These are phyloP conservation scores for Eucidaris tribuloides DNA, from an alignment of 35 echinoderm and acorn worm species.

Conservation along the genomic window DNA sequence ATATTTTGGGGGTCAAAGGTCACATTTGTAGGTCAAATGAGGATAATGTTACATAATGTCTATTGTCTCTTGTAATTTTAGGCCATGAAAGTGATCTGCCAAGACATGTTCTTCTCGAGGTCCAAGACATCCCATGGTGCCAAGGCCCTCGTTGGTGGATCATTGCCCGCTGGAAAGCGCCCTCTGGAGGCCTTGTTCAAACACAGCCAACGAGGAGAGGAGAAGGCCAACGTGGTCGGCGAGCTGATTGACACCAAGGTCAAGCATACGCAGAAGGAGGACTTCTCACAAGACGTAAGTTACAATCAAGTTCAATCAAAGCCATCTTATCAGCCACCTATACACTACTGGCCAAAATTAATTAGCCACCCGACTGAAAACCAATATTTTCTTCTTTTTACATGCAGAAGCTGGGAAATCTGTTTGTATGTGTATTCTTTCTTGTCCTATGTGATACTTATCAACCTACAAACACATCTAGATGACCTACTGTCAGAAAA, in stretches of 20 bases:
- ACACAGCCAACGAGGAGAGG: slow-evolving; percentile 44
- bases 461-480: too few relatives aligned
- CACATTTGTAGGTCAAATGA: too few relatives aligned
- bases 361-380: too few relatives aligned
- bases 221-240: slow-evolving; percentile 81
- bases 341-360: too few relatives aligned
- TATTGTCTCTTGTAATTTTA: too few relatives aligned
- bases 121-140: slow-evolving; percentile 51
- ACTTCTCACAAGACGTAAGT: slow-evolving; percentile 76
- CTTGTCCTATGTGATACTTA: too few relatives aligned
- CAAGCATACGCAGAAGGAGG: slow-evolving; percentile 60
- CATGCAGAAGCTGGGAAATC: neutral
- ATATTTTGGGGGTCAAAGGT: too few relatives aligned
- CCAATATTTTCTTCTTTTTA: too few relatives aligned
- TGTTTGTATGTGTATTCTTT: too few relatives aligned
- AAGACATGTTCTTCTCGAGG: slow-evolving; percentile 98
- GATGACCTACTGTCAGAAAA: too few relatives aligned
- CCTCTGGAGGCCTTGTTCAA: slow-evolving; percentile 71
- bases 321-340: neutral
- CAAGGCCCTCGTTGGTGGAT: slow-evolving; percentile 31
- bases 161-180: slow-evolving; percentile 47
- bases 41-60: too few relatives aligned
- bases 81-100: slow-evolving; percentile 86
- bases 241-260: slow-evolving; percentile 76
- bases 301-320: neutral